Evolutionary conservation across 2,797 vertebrate genomes (phyloP).

Genomic region (Macropodus opercularis): DNA sequence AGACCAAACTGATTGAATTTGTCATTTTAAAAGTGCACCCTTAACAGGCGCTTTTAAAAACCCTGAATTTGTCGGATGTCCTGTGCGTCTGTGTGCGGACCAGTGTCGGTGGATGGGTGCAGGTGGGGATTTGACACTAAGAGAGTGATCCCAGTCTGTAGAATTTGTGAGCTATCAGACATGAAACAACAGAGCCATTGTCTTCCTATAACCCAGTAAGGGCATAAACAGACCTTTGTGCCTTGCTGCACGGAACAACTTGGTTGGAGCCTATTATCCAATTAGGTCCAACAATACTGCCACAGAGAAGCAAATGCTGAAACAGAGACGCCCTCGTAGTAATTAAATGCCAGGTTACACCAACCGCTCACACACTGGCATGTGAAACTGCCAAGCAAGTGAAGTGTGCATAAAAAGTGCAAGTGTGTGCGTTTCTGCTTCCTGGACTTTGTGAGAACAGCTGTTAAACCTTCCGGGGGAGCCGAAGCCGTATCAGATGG

Average conservation of each 20-base stretch:
- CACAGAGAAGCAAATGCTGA: constrained; percentile 27
- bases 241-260: constrained; percentile 6
- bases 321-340: constrained; percentile 2
- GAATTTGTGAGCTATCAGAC: constrained; percentile 3
- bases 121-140: constrained; percentile 11
- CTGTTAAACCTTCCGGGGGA: constrained; percentile 4
- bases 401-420: constrained; percentile 67
- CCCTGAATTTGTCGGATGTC: constrained; percentile 70
- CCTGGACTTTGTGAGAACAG: constrained; percentile 46
- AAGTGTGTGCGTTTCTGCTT: constrained; percentile 59
- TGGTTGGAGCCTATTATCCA: neutral
- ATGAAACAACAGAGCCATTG: constrained; percentile 13
- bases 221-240: constrained; percentile 17
- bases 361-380: constrained; percentile 35
- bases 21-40: constrained; percentile 58
- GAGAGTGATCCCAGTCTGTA: constrained; percentile 6
- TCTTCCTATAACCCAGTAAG: constrained; percentile 17
- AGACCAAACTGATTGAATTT: constrained; percentile 59
- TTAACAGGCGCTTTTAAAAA: constrained; percentile 66
- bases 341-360: constrained; percentile 20
- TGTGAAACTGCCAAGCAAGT: constrained; percentile 31
- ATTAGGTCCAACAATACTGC: constrained; percentile 46
- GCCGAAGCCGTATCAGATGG: neutral
- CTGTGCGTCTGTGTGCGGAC: constrained; percentile 68
- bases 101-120: neutral